These are phyloP conservation scores for Drosophila koepferae DNA, from an alignment of 2,888 invertebrate species.

Conservation along the genomic window DNA sequence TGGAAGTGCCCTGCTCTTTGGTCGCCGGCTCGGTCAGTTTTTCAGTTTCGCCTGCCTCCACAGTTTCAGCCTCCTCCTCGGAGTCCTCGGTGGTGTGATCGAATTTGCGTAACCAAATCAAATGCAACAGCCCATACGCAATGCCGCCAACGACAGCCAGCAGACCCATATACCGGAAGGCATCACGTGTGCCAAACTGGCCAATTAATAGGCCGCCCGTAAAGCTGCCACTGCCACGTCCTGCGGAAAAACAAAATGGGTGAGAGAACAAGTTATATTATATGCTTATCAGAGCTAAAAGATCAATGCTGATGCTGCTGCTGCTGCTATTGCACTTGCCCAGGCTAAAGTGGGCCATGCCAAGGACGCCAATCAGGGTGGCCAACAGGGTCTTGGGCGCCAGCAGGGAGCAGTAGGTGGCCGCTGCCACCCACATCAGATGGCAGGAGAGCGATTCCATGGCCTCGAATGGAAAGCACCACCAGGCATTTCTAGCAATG, in stretches of 20 bases:
- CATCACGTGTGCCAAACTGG: constrained; percentile 90
- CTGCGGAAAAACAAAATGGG: constrained; percentile 75
- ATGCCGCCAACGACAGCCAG: constrained; percentile 90
- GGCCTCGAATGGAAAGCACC: constrained; percentile 95
- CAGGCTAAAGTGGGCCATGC: constrained; percentile 95
- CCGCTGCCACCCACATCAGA: constrained; percentile 96
- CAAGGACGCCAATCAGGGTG: constrained; percentile 94
- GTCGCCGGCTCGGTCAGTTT: constrained; percentile 89
- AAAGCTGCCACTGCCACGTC: constrained; percentile 93
- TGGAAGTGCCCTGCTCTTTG: constrained; percentile 90
- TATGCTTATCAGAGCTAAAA: not conserved
- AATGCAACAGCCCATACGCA: constrained; percentile 89
- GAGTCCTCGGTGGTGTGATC: constrained; percentile 85
- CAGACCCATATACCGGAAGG: constrained; percentile 92
- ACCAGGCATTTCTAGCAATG: constrained; percentile 91
- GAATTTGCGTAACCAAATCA: constrained; percentile 90
- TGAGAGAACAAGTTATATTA: not conserved
- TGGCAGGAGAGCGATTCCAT: constrained; percentile 94
- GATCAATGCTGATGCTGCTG: not conserved
- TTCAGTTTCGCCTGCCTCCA: constrained; percentile 88
- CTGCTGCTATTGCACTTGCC: constrained; percentile 70
- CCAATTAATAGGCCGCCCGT: constrained; percentile 92
- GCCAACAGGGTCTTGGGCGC: constrained; percentile 93
- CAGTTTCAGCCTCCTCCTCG: constrained; percentile 82
- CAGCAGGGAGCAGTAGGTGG: constrained; percentile 93